Conservation (phyloP, 2,888 invertebrate genomes). For the Zhuqinia jingwanae region DNA sequence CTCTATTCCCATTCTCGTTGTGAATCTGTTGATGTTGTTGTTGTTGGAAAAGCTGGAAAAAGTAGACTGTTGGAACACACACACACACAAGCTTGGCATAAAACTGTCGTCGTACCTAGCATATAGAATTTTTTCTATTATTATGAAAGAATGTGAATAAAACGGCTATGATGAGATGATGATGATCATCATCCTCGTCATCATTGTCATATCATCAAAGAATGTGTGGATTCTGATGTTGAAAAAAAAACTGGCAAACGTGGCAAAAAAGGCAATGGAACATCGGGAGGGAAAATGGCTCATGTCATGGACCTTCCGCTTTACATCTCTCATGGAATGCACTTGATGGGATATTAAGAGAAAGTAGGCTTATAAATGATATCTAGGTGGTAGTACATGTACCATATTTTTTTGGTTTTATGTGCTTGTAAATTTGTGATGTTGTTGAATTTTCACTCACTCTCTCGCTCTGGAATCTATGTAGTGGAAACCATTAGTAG, state of each 20-base stretch:
- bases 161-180: background rate
- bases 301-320: conserved; percentile 43
- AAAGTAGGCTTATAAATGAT: background rate
- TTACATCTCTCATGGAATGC: background rate
- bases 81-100: background rate
- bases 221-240: too few relatives aligned
- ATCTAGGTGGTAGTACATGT: too few relatives aligned
- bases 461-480: conserved; percentile 40
- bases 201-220: too few relatives aligned
- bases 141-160: background rate
- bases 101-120: too few relatives aligned
- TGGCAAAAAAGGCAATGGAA: background rate
- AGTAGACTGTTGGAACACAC: background rate
- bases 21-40: background rate
- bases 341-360: background rate
- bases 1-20: background rate
- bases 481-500: conserved; percentile 61
- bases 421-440: too few relatives aligned
- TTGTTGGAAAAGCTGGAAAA: background rate
- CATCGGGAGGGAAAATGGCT: conserved; percentile 8
- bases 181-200: background rate
- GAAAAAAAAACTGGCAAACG: conserved; percentile 8
- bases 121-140: too few relatives aligned
- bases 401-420: background rate
- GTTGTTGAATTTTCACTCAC: background rate